A percentile compares a stretch with the other conserved stretches of the same genome.
These are phyloP conservation scores for Masticophis lateralis DNA, from an alignment of 2,797 vertebrate genomes.

Conservation along the genomic window DNA sequence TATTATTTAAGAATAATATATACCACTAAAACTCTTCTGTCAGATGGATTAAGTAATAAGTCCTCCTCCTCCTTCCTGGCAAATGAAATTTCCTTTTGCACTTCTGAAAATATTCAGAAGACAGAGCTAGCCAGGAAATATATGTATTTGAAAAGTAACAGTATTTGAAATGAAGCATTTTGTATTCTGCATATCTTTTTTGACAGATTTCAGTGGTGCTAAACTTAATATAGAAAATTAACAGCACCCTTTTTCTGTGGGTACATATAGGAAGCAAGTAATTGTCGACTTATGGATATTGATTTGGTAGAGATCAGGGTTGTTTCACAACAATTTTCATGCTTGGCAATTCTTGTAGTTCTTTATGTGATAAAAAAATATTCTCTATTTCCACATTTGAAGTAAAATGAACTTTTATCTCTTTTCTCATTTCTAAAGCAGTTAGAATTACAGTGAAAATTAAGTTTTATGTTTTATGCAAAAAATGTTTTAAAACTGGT, in stretches of 20 bases:
- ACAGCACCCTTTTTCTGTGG: neutral
- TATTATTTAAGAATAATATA: neutral
- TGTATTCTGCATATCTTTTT: neutral
- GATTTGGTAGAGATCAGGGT: constrained; percentile 33
- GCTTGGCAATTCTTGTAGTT: constrained; percentile 23
- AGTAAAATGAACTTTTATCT: constrained; percentile 25
- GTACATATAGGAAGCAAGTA: constrained; percentile 22
- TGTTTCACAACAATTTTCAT: neutral
- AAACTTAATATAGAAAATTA: neutral
- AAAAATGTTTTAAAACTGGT: constrained; percentile 29
- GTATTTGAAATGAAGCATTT: neutral
- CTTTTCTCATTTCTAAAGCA: constrained; percentile 11
- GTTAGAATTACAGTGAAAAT: constrained; percentile 57
- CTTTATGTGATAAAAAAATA: constrained; percentile 7
- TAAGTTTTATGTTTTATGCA: constrained; percentile 18
- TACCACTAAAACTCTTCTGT: neutral
- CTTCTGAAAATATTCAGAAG: neutral
- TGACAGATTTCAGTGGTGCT: neutral
- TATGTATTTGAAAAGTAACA: neutral
- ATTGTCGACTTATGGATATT: constrained; percentile 18
- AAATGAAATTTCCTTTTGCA: neutral
- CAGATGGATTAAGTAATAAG: neutral
- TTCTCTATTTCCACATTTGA: constrained; percentile 21
- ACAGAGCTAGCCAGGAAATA: neutral
- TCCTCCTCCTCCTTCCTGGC: neutral